Evolutionary conservation across 2,797 vertebrate genomes (phyloP), one percentile per base, ranked within the genome.

Genomic region (Hyperoplus immaculatus): DNA sequence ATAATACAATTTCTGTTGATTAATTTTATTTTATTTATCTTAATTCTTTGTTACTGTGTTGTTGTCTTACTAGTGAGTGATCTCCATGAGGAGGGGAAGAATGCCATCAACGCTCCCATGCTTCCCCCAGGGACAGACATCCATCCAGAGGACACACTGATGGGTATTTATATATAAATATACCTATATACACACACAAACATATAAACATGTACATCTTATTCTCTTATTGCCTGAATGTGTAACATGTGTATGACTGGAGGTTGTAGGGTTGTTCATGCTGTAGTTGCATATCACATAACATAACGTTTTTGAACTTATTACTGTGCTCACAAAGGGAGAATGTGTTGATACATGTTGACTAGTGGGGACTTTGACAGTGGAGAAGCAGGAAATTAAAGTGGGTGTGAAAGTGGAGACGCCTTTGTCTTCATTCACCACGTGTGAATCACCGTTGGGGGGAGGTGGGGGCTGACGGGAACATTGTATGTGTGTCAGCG

Each of bases 51-150:
- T 45, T 21, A 11, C 70, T 69, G 53, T 62, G 5, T 43, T 47
- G 2, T 81, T 90, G 63, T 89, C 43, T 76, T 1, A n/a, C 41
- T 80, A 99, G 98, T 97, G 96, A 98, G 93, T 57, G 97, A 99
- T 92, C 95, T 99, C 78, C 97, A 98, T 45, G 97, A 98, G 87
- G 98, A 99, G 81, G 98, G 98, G 36, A 98, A 97, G 89, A 96
- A 97, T 84, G 97, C 98, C 81, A 99, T 99, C 95, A 97, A 98
- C 43, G 93, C 95, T 1, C 97, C 98, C 0, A 94, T 99, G 96
- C 95, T 96, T 39, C 96, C 96, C 0, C 81, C 94, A 2, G 77
- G 86, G 0, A 91, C 90, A 1, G 96, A 97, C 54, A 87, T 99
- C 75, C 96, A 97, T 65, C 97, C 97, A 0, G 97, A 98, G 86